Conservation (phyloP, 2,797 vertebrate genomes). For the Cottoperca gobio region DNA sequence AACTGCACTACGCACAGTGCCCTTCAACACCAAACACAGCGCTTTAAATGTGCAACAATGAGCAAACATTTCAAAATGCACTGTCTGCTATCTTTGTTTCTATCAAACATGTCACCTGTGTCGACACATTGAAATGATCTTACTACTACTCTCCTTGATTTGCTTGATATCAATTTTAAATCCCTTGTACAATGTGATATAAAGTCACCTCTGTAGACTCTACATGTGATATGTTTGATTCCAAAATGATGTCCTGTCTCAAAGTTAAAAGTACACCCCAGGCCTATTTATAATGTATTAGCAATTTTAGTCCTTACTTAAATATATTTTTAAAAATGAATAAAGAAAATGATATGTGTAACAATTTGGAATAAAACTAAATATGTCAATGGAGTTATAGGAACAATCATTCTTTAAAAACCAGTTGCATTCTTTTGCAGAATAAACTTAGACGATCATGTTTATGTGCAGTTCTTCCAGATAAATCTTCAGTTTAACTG, state of each 20-base stretch:
- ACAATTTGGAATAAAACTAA: background rate
- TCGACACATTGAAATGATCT: background rate
- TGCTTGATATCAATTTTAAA: too few species aligned
- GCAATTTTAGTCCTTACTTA: background rate
- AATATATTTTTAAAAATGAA: too few species aligned
- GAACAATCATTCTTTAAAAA: background rate
- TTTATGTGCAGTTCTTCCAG: background rate
- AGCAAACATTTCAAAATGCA: background rate
- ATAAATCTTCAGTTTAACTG: background rate
- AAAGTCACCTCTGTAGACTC: background rate
- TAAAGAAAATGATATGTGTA: background rate
- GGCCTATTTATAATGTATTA: background rate
- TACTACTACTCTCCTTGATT: background rate
- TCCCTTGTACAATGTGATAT: background rate
- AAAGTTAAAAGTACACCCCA: background rate
- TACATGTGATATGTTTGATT: background rate
- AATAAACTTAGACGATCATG: background rate
- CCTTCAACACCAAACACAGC: background rate
- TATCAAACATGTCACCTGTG: conserved; percentile 1
- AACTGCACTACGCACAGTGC: background rate
- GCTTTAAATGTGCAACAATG: background rate
- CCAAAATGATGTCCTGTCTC: background rate
- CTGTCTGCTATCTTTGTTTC: background rate
- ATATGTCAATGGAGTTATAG: background rate
- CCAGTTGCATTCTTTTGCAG: background rate